phyloP scores from a whole-genome alignment of 1,140 invertebrate genomes.

The Hyles euphorbiae region DNA sequence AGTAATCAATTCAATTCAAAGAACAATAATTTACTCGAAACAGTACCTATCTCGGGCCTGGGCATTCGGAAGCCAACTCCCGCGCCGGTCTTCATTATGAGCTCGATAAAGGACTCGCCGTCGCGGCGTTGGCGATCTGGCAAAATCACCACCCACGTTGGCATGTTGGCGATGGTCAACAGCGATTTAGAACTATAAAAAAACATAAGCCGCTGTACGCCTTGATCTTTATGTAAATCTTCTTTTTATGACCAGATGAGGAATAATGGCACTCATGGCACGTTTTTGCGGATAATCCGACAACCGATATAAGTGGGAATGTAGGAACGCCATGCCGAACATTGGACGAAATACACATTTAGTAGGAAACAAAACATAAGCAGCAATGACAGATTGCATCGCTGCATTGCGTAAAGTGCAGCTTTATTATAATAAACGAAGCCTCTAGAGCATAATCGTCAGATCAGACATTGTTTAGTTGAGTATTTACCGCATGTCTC shows the following conservation, averaged over 20 bases:
- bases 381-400: too few species aligned
- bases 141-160: constrained; percentile 75
- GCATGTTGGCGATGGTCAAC: constrained; percentile 48
- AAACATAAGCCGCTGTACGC: background rate
- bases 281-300: too few species aligned
- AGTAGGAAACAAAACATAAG: too few species aligned
- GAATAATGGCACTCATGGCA: too few species aligned
- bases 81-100: constrained; percentile 63
- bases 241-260: background rate
- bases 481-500: constrained; percentile 67
- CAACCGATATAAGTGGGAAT: too few species aligned
- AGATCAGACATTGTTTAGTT: background rate
- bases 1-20: constrained; percentile 4
- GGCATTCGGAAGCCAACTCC: constrained; percentile 73
- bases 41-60: constrained; percentile 52
- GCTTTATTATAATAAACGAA: too few species aligned
- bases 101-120: constrained; percentile 64
- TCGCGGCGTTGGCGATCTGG: constrained; percentile 61
- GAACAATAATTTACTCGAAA: too few species aligned
- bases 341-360: too few species aligned
- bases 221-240: background rate
- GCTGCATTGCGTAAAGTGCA: too few species aligned
- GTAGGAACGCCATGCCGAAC: too few species aligned
- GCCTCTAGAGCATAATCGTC: too few species aligned
- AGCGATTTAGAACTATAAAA: constrained; percentile 47